Evolutionary conservation across 1,140 invertebrate genomes (phyloP).

Genomic region (Stegodyphus dumicola): DNA sequence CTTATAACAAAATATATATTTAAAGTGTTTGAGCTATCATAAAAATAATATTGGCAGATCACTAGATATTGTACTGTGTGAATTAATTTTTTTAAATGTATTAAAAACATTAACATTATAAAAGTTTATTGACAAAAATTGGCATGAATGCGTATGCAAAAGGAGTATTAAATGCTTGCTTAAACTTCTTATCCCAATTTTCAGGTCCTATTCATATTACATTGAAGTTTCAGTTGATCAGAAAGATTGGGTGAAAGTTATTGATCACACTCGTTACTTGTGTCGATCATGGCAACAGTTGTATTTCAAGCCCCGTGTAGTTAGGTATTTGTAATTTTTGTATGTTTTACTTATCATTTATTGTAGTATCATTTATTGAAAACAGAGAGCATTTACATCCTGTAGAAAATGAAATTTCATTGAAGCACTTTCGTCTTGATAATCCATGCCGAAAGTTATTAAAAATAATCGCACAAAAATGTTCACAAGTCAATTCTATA

Average conservation of each 20-base stretch:
- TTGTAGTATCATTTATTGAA: too few relatives aligned
- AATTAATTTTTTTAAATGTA: too few relatives aligned
- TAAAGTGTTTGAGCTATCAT: too few relatives aligned
- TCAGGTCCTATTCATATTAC: slow-evolving; percentile 93
- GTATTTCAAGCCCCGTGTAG: slow-evolving; percentile 90
- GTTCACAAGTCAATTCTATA: too few relatives aligned
- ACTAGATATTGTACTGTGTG: too few relatives aligned
- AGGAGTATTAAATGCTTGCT: neutral
- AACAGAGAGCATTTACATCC: too few relatives aligned
- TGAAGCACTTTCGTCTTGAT: too few relatives aligned
- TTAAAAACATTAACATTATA: neutral
- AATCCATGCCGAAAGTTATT: too few relatives aligned
- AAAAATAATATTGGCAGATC: too few relatives aligned
- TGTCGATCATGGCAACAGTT: slow-evolving; percentile 97
- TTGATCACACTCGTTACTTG: slow-evolving; percentile 90
- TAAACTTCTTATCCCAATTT: slow-evolving; percentile 62
- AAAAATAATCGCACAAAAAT: too few relatives aligned
- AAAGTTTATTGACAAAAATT: neutral
- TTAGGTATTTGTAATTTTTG: slow-evolving; percentile 70
- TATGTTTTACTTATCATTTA: neutral
- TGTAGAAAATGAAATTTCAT: too few relatives aligned
- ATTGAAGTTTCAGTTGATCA: slow-evolving; percentile 97
- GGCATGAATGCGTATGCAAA: neutral
- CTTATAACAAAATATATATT: too few relatives aligned
- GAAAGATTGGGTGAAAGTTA: slow-evolving; percentile 91